Percentiles rank a stretch among this genome's conserved stretches.
Evolutionary conservation across 1,140 invertebrate species (phyloP).

Genomic region (Heliconius hermathena): DNA sequence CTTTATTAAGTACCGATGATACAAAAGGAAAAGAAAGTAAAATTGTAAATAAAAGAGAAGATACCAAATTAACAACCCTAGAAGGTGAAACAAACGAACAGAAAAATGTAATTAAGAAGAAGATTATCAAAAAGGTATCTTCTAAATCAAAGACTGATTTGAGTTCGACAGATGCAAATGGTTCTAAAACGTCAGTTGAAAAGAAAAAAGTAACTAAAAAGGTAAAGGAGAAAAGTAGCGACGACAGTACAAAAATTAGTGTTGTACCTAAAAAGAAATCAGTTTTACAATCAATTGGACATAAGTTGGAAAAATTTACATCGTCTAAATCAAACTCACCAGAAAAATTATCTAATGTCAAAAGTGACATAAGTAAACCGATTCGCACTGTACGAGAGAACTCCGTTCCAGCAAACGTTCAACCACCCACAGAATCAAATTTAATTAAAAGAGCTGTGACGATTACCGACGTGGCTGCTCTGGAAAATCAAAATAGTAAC

Average conservation of each 20-base stretch:
- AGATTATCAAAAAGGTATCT: slow-evolving; percentile 78
- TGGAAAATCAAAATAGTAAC: slow-evolving; percentile 63
- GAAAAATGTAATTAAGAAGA: slow-evolving; percentile 77
- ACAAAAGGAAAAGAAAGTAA: slow-evolving; percentile 31
- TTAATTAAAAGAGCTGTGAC: slow-evolving; percentile 87
- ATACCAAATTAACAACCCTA: slow-evolving; percentile 44
- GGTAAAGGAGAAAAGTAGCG: slow-evolving; percentile 74
- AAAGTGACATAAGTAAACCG: slow-evolving; percentile 61
- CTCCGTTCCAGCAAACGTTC: slow-evolving; percentile 83
- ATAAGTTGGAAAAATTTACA: slow-evolving; percentile 85
- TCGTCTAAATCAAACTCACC: slow-evolving; percentile 75
- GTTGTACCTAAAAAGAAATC: slow-evolving; percentile 82
- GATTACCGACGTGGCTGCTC: slow-evolving; percentile 84
- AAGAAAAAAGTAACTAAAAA: slow-evolving; percentile 78
- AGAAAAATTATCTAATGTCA: slow-evolving; percentile 66
- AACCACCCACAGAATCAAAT: slow-evolving; percentile 82
- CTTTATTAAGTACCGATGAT: slow-evolving; percentile 29
- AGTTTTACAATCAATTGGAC: slow-evolving; percentile 84
- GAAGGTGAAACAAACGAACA: slow-evolving; percentile 66
- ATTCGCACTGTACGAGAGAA: slow-evolving; percentile 84
- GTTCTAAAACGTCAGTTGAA: slow-evolving; percentile 55
- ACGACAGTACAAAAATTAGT: slow-evolving; percentile 65
- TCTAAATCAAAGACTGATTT: slow-evolving; percentile 72
- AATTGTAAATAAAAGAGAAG: slow-evolving; percentile 50
- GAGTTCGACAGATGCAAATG: slow-evolving; percentile 50